Evolutionary conservation across 2,797 vertebrate genomes (phyloP).

Genomic region (Onychomys torridus): DNA sequence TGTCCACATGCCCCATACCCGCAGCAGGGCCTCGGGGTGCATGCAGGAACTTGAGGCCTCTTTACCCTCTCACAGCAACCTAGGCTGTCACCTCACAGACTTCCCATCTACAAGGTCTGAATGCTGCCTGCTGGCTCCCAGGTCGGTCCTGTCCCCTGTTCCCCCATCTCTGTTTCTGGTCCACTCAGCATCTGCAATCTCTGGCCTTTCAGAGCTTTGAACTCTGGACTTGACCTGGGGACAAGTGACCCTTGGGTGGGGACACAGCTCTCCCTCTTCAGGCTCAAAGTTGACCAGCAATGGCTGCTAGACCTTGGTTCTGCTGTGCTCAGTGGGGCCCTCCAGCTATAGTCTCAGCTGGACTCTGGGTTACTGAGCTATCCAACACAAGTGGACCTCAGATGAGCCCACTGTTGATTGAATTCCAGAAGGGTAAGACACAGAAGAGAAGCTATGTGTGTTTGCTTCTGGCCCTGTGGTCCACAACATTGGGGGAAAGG

Average conservation of each 20-base stretch:
- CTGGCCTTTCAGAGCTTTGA: background rate
- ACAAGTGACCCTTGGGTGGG: background rate
- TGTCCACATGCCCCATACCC: no score
- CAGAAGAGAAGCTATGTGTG: background rate
- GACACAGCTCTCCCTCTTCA: background rate
- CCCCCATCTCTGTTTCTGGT: background rate
- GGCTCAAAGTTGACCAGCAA: background rate
- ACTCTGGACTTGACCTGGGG: background rate
- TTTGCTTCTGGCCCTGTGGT: background rate
- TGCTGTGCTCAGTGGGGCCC: background rate
- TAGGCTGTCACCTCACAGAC: background rate
- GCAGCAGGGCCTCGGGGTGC: background rate
- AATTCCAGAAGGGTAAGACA: background rate
- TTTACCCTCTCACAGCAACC: background rate
- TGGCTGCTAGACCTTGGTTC: background rate
- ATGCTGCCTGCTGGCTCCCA: background rate
- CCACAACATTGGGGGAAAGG: fast-evolving
- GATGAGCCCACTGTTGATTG: no score
- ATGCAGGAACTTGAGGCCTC: background rate
- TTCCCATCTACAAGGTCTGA: background rate
- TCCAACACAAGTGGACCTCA: background rate
- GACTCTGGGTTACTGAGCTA: background rate
- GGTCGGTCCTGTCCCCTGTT: background rate
- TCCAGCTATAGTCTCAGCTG: background rate
- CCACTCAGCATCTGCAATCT: background rate